These are phyloP conservation scores for Narcine bancroftii DNA, from an alignment of 2,113 vertebrate species.

Conservation along the genomic window DNA sequence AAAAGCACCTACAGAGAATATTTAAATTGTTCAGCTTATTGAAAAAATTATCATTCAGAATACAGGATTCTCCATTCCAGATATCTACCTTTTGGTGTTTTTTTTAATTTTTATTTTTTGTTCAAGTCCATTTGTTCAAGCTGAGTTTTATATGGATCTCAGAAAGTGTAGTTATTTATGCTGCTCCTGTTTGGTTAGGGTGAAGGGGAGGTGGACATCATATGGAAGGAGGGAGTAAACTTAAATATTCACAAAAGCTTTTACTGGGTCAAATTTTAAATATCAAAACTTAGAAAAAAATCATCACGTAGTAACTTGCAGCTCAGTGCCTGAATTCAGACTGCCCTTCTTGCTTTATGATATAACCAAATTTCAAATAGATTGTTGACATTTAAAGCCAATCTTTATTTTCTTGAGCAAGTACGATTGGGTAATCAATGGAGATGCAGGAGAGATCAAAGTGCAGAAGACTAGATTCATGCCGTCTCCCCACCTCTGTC, in stretches of 20 bases:
- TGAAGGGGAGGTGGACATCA: neutral
- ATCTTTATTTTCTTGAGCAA: neutral
- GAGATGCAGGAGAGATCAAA: no score
- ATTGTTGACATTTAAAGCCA: neutral
- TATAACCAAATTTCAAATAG: neutral
- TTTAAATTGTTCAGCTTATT: neutral
- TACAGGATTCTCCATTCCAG: neutral
- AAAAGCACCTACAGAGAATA: conserved; percentile 25
- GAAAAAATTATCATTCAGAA: conserved; percentile 10
- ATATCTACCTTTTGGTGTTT: neutral
- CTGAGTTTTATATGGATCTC: neutral
- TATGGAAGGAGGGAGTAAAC: neutral
- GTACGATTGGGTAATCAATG: neutral
- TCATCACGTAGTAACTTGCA: neutral
- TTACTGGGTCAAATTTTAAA: neutral
- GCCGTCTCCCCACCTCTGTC: neutral
- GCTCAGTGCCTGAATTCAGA: neutral
- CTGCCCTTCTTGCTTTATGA: neutral
- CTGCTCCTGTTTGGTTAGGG: no score
- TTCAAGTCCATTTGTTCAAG: neutral
- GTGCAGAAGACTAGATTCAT: neutral
- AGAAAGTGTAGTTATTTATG: neutral
- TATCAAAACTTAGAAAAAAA: neutral
- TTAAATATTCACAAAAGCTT: neutral
- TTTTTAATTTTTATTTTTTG: no score